Base-by-base conservation (phyloP, 2,113 vertebrate genomes). In the Lonchura striata region DNA sequence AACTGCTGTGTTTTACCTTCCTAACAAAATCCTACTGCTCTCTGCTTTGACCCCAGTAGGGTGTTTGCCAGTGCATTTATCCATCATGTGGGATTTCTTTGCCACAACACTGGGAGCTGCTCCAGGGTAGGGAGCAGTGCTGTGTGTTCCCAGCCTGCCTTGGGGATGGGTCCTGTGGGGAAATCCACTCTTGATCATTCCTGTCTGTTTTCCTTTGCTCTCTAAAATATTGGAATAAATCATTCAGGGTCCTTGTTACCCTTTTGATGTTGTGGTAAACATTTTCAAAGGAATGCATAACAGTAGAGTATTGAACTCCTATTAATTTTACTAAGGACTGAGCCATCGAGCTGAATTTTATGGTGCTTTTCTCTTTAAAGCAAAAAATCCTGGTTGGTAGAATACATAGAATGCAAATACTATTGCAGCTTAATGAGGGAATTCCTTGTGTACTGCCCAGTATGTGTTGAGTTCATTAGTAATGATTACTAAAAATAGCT, bases 11-110 rank as follows among this genome's bases (percentile, higher is more conserved):
- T 10, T 42, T 84, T 25, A 41, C 79, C 56, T 75, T 57, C n/a
- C 31, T 25, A 35, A 16, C 6, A 46, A 59, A 33, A 28, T 4
- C 11, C 8, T 13, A 1, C 7, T 42, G 37, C 65, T 75, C 13
- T 54, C 54, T 60, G 50, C n/a, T 79, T 47, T 56, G 70, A 9
- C 31, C 21, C 15, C 6, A 59, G 30, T 2, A 8, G 1, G 12
- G 10, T 0, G 0, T n/a, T 23, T 7, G 6, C 11, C 0, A 3
- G 15, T 6, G 30, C 44, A 22, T 27, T 18, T 28, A 1, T 60
- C 3, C 0, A 15, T 17, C 0, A 0, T 6, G 18, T 27, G 68
- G 44, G 42, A 12, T 54, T 24, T 28, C 33, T 13, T 16, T 31
- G 28, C 49, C 54, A 16, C 5, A 13, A 0, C 0, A 0, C 15